Percentiles rank a stretch among this genome's conserved stretches.
These are phyloP conservation scores for Polymixis lichenea DNA, from an alignment of 2,888 invertebrate species.

Conservation along the genomic window DNA sequence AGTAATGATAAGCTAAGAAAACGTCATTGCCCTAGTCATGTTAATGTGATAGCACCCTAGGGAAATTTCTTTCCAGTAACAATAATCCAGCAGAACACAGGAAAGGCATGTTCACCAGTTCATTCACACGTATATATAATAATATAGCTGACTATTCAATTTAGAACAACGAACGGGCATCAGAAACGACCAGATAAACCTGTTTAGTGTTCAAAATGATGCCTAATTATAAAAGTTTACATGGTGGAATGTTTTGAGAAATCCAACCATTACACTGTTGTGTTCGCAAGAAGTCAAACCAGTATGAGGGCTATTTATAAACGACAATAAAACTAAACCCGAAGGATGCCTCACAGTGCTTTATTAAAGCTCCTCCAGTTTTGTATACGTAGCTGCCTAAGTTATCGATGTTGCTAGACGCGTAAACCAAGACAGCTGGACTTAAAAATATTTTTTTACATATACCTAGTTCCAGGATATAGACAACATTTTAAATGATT, in stretches of 20 bases:
- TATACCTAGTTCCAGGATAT: not conserved
- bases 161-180: slow-evolving; percentile 54
- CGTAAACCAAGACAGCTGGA: not conserved
- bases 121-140: not conserved
- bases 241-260: slow-evolving; percentile 64
- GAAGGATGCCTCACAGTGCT: slow-evolving; percentile 61
- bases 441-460: not conserved
- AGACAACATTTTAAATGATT: not conserved
- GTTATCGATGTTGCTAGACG: slow-evolving; percentile 55
- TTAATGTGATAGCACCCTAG: too few relatives aligned
- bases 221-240: slow-evolving; percentile 68
- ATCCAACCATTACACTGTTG: slow-evolving; percentile 58
- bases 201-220: slow-evolving; percentile 67
- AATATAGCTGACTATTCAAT: slow-evolving; percentile 36
- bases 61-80: too few relatives aligned
- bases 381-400: slow-evolving; percentile 62
- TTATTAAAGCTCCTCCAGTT: slow-evolving; percentile 64
- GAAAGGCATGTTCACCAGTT: not conserved
- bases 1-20: not conserved
- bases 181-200: slow-evolving; percentile 71
- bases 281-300: slow-evolving; percentile 62
- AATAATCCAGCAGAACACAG: not conserved
- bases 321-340: slow-evolving; percentile 73
- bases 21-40: not conserved
- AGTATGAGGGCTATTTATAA: slow-evolving; percentile 75